A percentile compares a stretch with the other conserved stretches of the same genome.
Conservation (phyloP, 2,888 invertebrate genomes). For the Cheilosia variabilis region DNA sequence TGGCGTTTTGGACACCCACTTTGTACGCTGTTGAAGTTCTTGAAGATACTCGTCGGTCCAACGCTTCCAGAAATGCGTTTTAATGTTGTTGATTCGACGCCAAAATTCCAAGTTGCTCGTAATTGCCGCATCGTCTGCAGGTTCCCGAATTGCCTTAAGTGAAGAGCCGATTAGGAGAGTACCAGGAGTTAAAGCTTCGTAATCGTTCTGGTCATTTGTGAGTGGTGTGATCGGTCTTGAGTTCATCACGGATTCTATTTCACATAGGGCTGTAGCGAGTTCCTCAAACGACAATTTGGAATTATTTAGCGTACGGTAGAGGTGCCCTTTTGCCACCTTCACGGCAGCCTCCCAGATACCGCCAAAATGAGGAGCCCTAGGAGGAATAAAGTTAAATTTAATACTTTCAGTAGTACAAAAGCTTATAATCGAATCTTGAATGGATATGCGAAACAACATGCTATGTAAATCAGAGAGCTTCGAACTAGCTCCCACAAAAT, state of each 20-base stretch:
- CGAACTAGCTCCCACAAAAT: constrained; percentile 40
- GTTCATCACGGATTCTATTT: constrained; percentile 65
- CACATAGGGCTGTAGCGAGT: constrained; percentile 43
- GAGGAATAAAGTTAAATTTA: too few species aligned
- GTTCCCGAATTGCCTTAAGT: not conserved
- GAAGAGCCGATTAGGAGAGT: too few species aligned
- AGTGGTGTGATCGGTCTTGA: constrained; percentile 40
- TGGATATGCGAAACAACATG: too few species aligned
- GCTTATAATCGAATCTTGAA: too few species aligned
- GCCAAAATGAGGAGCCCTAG: too few species aligned
- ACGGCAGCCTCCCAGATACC: too few species aligned
- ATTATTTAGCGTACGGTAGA: too few species aligned
- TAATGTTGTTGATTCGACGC: not conserved
- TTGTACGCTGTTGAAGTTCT: constrained; percentile 29
- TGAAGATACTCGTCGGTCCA: constrained; percentile 3
- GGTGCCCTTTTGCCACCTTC: too few species aligned
- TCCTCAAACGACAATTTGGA: too few species aligned
- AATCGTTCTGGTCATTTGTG: too few species aligned
- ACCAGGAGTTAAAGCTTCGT: too few species aligned
- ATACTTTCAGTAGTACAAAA: too few species aligned
- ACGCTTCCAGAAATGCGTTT: constrained; percentile 11
- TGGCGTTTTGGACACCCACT: not conserved
- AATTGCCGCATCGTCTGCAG: not conserved
- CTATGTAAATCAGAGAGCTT: constrained; percentile 3
- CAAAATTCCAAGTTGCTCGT: not conserved